Conservation (phyloP, 2,797 vertebrate genomes). For the Periophthalmus magnuspinnatus region DNA sequence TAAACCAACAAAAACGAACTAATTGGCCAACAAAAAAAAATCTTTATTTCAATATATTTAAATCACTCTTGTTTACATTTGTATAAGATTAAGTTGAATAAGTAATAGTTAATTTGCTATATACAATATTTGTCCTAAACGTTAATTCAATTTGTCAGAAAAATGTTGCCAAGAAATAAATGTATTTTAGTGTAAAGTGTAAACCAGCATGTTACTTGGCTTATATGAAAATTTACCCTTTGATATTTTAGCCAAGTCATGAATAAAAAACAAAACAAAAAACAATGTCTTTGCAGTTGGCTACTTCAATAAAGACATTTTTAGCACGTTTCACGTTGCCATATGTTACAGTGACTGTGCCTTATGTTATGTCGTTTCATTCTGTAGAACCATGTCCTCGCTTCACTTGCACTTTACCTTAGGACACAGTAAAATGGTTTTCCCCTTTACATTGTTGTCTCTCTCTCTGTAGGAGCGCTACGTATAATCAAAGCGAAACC, state of each 20-base stretch:
- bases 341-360: too few species aligned
- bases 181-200: neutral
- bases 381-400: neutral
- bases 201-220: neutral
- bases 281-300: too few species aligned
- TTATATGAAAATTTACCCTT: too few species aligned
- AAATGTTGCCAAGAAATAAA: neutral
- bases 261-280: too few species aligned
- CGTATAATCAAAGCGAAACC: constrained; percentile 10
- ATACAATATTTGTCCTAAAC: neutral
- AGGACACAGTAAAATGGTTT: neutral
- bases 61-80: too few species aligned
- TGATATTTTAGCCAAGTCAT: neutral
- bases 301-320: too few species aligned
- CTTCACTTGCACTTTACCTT: neutral
- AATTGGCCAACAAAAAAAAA: neutral
- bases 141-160: neutral
- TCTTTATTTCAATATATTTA: neutral
- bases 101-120: too few species aligned
- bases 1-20: neutral
- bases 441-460: constrained; percentile 20
- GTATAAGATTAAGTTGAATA: too few species aligned
- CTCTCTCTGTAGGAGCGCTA: constrained; percentile 2
- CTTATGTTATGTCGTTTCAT: neutral
- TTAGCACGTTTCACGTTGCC: too few species aligned